These are phyloP conservation scores for Cremastobaeus sp. DNA, from an alignment of 2,888 invertebrate species.

Conservation along the genomic window DNA sequence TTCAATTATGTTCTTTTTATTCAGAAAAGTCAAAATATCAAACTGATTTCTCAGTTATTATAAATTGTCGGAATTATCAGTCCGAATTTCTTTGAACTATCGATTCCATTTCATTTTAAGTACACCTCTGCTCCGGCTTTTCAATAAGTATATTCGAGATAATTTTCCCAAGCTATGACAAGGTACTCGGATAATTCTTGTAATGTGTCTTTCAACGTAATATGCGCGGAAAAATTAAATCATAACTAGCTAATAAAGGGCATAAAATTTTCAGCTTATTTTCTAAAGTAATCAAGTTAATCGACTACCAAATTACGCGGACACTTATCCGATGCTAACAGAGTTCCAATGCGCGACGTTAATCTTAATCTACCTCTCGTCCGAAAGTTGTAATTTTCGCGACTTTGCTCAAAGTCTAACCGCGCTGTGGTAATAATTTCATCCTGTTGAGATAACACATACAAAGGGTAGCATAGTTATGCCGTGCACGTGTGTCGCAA, in stretches of 20 bases:
- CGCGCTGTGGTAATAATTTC: constrained; percentile 53
- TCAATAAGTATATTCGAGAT: too few relatives aligned
- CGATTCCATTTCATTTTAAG: too few relatives aligned
- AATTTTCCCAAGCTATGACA: too few relatives aligned
- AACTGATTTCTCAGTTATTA: too few relatives aligned
- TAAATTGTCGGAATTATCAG: too few relatives aligned
- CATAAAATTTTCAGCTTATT: constrained; percentile 24
- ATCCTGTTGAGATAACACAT: constrained; percentile 58
- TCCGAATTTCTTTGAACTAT: too few relatives aligned
- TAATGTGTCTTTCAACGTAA: too few relatives aligned
- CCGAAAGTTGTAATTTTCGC: constrained; percentile 48
- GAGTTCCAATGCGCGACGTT: constrained; percentile 30
- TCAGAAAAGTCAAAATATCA: too few relatives aligned
- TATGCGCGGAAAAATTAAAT: constrained; percentile 8
- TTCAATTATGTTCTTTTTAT: too few relatives aligned
- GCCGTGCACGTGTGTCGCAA: constrained; percentile 68
- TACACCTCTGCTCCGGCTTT: too few relatives aligned
- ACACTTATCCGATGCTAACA: constrained; percentile 25
- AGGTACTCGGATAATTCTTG: too few relatives aligned
- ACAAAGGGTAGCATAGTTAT: constrained; percentile 67
- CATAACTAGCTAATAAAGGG: constrained; percentile 18
- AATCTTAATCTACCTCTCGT: constrained; percentile 36
- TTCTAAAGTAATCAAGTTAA: constrained; percentile 25
- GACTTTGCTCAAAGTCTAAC: constrained; percentile 43
- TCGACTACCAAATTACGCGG: not conserved